These are phyloP conservation scores for Rotaria macrura DNA, from an alignment of 2,888 invertebrate species.

Conservation along the genomic window DNA sequence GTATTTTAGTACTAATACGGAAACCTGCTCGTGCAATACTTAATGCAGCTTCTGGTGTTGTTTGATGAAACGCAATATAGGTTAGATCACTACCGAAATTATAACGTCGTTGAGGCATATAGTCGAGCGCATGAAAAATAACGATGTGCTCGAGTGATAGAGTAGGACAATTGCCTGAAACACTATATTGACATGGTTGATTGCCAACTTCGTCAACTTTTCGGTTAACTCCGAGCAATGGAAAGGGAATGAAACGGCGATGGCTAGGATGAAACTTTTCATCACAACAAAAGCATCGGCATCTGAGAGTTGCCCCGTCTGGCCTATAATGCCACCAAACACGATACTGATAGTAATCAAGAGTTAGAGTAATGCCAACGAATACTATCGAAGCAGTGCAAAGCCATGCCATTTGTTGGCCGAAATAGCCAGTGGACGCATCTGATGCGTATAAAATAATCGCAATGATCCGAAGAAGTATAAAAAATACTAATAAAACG, in stretches of 20 bases:
- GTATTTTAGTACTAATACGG: too few species aligned
- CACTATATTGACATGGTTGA: neutral
- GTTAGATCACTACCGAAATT: neutral
- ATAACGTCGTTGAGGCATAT: neutral
- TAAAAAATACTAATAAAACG: neutral
- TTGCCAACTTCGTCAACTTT: neutral
- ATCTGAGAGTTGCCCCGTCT: too few species aligned
- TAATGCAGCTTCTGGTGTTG: too few species aligned
- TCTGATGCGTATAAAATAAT: neutral
- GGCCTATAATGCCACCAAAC: neutral
- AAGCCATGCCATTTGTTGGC: neutral
- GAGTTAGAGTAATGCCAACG: neutral
- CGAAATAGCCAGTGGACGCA: neutral
- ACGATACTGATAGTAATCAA: neutral
- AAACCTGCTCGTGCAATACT: too few species aligned
- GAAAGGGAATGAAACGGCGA: neutral
- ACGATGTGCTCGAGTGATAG: neutral
- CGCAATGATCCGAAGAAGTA: neutral
- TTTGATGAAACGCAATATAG: neutral
- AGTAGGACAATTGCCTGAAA: neutral
- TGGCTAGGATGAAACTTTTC: too few species aligned
- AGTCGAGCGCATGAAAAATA: neutral
- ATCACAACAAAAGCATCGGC: neutral
- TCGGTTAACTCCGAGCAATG: neutral
- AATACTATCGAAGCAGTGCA: neutral